These are phyloP conservation scores for Agelas oroides DNA, from an alignment of 37 sponge, comb jelly and placozoan genomes.

Conservation along the genomic window DNA sequence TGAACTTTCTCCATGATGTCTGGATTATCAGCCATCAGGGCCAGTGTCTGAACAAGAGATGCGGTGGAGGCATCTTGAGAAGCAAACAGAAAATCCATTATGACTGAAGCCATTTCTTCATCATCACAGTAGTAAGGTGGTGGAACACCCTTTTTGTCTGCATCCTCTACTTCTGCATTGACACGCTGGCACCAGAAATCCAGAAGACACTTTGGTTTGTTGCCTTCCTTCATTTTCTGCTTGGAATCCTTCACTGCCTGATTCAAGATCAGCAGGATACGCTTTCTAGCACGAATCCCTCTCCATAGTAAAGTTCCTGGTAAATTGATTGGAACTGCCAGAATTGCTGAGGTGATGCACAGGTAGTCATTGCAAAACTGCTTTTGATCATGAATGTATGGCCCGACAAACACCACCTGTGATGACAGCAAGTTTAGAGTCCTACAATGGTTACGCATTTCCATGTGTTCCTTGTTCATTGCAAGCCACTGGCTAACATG, in stretches of 20 bases:
- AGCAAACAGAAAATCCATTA: slow-evolving; percentile 42
- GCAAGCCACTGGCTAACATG: slow-evolving; percentile 1
- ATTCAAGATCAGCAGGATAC: neutral
- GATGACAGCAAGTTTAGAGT: slow-evolving; percentile 13
- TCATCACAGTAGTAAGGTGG: neutral
- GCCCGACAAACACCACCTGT: slow-evolving; percentile 24
- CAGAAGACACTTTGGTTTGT: neutral
- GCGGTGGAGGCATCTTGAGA: slow-evolving; percentile 47
- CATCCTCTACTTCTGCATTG: neutral
- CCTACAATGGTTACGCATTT: slow-evolving; percentile 1
- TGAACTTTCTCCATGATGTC: slow-evolving; percentile 37
- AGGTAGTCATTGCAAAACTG: neutral
- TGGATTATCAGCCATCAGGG: slow-evolving; percentile 21
- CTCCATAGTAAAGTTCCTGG: slow-evolving; percentile 34
- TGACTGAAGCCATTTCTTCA: neutral
- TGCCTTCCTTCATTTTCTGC: neutral
- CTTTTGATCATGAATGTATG: neutral
- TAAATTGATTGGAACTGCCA: slow-evolving; percentile 22
- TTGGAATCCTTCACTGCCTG: neutral
- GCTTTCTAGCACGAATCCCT: neutral
- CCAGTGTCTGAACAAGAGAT: neutral
- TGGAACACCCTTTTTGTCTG: slow-evolving; percentile 1
- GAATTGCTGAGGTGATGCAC: slow-evolving; percentile 1
- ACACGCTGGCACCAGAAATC: slow-evolving; percentile 24
- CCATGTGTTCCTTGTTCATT: neutral